Base-by-base conservation (phyloP, 2,113 vertebrate genomes). In the Glaucidium brasilianum region DNA sequence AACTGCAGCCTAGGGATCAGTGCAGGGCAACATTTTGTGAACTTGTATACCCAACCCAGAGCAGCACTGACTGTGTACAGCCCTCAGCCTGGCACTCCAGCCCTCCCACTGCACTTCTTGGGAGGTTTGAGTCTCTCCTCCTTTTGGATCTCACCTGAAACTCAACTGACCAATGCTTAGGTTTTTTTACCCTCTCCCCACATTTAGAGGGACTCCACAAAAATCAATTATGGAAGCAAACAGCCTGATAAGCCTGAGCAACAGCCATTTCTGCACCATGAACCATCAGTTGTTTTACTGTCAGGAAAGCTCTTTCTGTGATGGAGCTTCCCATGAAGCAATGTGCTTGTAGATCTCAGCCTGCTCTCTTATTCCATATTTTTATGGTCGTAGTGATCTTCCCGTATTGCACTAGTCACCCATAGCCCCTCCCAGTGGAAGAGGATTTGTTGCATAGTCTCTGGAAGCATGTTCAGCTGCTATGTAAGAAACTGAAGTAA, bases 1-100 rank as follows among this genome's bases (percentile, higher is more conserved):
- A 90, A 35, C 22, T 50, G 58, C 62, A 56, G n/a, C 20, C 27
- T 25, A 49, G 58, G 56, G 27, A 30, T 85, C 19, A 4, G 34
- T 0, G 1, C 18, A 55, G 45, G 27, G 30, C 0, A 0, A 39
- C 13, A 4, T 62, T 53, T 49, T 83, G 20, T n/a, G n/a, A 5
- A 1, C 4, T 5, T 7, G 12, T 39, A 15, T 22, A 29, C 41
- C 55, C 55, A 89, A 4, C 16, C 6, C 59, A 1, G 2, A 77
- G 72, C n/a, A 67, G 41, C 52, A 10, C 50, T 0, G 35, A 16
- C 30, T 32, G 22, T 3, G 0, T n/a, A 34, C 41, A 74, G 34
- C 23, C 25, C 78, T 74, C 50, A 74, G 77, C 34, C 45, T 55
- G 32, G 15, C 47, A 6, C 72, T 93, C 30, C 71, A 30, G 32